Conservation (phyloP, 1,140 invertebrate species). For the Campoletis sonorensis region DNA sequence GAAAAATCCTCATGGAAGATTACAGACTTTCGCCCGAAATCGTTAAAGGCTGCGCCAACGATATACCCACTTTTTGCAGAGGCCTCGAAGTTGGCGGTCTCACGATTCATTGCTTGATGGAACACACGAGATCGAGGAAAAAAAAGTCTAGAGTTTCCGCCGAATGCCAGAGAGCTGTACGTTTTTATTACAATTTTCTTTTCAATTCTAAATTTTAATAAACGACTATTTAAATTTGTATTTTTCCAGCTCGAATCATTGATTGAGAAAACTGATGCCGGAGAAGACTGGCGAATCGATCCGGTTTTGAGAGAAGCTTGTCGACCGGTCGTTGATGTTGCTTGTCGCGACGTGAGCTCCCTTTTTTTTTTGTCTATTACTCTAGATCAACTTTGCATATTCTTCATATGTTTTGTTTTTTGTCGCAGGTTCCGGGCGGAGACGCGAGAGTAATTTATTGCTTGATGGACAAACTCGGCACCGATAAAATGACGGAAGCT, state of each 20-base stretch:
- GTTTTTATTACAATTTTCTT: conserved; percentile 53
- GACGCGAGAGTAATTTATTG: conserved; percentile 92
- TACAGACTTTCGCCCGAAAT: conserved; percentile 95
- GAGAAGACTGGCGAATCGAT: conserved; percentile 95
- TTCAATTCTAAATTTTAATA: too few relatives aligned
- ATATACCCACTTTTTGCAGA: conserved; percentile 87
- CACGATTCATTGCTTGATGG: conserved; percentile 98
- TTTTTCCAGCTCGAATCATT: conserved; percentile 83
- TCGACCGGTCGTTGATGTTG: conserved; percentile 86
- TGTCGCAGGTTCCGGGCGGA: conserved; percentile 77
- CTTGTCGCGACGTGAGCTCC: conserved; percentile 80
- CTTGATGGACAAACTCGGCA: conserved; percentile 93
- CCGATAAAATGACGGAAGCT: conserved; percentile 88
- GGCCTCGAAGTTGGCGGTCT: conserved; percentile 87
- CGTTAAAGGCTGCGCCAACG: conserved; percentile 90
- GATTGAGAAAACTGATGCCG: conserved; percentile 88
- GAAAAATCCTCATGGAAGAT: conserved; percentile 94
- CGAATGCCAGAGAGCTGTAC: conserved; percentile 83
- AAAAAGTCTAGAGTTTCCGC: conserved; percentile 80
- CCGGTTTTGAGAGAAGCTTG: conserved; percentile 91
- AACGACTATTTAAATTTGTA: neutral
- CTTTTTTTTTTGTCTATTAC: too few relatives aligned
- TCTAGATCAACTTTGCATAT: too few relatives aligned
- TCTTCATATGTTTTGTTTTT: conserved; percentile 19
- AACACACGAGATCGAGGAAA: conserved; percentile 84